These are phyloP conservation scores for Pollicipes pollicipes DNA, from an alignment of 1,140 invertebrate species.

Conservation along the genomic window DNA sequence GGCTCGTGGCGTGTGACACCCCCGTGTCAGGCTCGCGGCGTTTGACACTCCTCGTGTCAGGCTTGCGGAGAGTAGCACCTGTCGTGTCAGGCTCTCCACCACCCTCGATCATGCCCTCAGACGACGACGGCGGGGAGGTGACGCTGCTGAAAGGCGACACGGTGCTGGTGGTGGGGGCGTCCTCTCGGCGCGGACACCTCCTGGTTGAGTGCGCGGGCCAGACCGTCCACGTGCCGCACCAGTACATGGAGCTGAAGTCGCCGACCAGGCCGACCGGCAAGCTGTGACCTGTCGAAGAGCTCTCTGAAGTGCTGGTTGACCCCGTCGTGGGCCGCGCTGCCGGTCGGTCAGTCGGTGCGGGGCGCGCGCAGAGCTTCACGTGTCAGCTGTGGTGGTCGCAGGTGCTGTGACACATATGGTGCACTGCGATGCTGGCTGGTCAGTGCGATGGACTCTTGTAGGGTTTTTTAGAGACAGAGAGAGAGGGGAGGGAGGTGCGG, in stretches of 20 bases:
- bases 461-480: too few species aligned
- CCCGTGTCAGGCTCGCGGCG: too few species aligned
- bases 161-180: slow-evolving; percentile 62
- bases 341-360: too few species aligned
- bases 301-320: neutral
- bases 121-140: slow-evolving; percentile 38
- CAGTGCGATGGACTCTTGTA: too few species aligned
- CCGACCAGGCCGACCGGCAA: neutral
- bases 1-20: too few species aligned
- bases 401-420: neutral
- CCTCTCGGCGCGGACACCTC: slow-evolving; percentile 55
- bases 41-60: too few species aligned
- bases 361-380: too few species aligned
- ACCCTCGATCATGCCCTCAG: too few species aligned
- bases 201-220: slow-evolving; percentile 63
- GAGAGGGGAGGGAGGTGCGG: too few species aligned
- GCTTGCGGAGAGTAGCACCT: too few species aligned
- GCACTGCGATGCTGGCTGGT: neutral
- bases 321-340: too few species aligned
- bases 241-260: slow-evolving; percentile 52
- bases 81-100: too few species aligned
- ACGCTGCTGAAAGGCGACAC: slow-evolving; percentile 55
- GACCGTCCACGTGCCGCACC: slow-evolving; percentile 66
- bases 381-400: neutral
- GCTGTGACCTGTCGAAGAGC: neutral